These are phyloP conservation scores for Eupsilia transversa DNA, from an alignment of 2,888 invertebrate genomes.

Conservation along the genomic window DNA sequence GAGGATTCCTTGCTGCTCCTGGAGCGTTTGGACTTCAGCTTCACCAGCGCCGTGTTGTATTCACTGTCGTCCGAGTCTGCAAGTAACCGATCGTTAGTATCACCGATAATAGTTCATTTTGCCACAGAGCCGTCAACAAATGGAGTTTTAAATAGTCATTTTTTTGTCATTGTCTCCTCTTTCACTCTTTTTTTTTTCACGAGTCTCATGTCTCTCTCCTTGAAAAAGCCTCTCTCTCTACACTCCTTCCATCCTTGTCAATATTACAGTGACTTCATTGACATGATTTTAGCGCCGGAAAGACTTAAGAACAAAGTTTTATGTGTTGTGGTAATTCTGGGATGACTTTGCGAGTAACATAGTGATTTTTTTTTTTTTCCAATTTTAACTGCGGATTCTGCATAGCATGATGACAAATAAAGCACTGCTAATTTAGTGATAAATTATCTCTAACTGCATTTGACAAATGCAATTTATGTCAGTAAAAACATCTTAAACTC, in stretches of 20 bases:
- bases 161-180: too few relatives aligned
- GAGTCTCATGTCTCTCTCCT: neutral
- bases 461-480: neutral
- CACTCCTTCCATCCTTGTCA: neutral
- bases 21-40: constrained; percentile 77
- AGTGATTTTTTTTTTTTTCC: neutral
- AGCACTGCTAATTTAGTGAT: neutral
- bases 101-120: neutral
- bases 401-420: neutral
- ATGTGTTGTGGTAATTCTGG: neutral
- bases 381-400: accelerated
- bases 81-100: constrained; percentile 33
- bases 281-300: neutral
- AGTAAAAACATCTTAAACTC: constrained; percentile 29
- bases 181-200: too few relatives aligned
- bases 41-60: constrained; percentile 83
- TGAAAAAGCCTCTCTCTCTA: neutral
- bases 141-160: constrained; percentile 30
- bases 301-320: neutral
- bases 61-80: constrained; percentile 88
- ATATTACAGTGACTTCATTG: too few relatives aligned
- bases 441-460: neutral
- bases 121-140: constrained; percentile 35
- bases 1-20: constrained; percentile 82
- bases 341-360: neutral